phyloP scores from a whole-genome alignment of 1,140 invertebrate genomes.

The Drosophila nebulosa region DNA sequence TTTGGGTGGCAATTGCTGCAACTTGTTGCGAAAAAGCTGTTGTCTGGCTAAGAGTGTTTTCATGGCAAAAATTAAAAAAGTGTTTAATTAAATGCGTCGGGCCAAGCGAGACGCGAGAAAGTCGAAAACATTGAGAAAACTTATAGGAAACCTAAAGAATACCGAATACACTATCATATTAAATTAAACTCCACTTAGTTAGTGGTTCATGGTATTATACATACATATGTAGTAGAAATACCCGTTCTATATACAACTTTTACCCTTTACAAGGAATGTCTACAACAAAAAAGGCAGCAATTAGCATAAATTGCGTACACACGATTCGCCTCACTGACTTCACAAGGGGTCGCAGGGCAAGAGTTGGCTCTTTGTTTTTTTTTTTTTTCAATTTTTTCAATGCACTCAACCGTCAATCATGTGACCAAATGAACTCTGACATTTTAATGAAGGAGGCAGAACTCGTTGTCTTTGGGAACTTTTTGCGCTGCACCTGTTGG shows the following conservation, averaged over 20 bases:
- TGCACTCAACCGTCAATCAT: slow-evolving; percentile 57
- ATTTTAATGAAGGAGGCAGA: slow-evolving; percentile 25
- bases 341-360: slow-evolving; percentile 44
- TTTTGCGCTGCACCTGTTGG: slow-evolving; percentile 52
- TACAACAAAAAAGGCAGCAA: slow-evolving; percentile 31
- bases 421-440: slow-evolving; percentile 54
- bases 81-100: slow-evolving; percentile 56
- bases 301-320: slow-evolving; percentile 70
- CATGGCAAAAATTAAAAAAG: slow-evolving; percentile 62
- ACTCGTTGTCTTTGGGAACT: slow-evolving; percentile 18
- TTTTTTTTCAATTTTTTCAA: slow-evolving; percentile 2
- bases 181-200: too few relatives aligned
- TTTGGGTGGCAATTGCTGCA: too few relatives aligned
- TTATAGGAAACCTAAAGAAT: neutral
- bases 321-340: slow-evolving; percentile 56
- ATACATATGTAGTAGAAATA: neutral
- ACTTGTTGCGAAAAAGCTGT: slow-evolving; percentile 58
- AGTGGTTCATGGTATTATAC: neutral
- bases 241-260: neutral
- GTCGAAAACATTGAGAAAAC: too few relatives aligned
- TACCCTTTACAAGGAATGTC: neutral
- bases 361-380: neutral
- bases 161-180: neutral
- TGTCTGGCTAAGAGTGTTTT: neutral
- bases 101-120: slow-evolving; percentile 4